Conservation (phyloP, 30 jellyfish, hydroid and myxozoan species). For the Aurelia aurita complex sp. Pacific region DNA sequence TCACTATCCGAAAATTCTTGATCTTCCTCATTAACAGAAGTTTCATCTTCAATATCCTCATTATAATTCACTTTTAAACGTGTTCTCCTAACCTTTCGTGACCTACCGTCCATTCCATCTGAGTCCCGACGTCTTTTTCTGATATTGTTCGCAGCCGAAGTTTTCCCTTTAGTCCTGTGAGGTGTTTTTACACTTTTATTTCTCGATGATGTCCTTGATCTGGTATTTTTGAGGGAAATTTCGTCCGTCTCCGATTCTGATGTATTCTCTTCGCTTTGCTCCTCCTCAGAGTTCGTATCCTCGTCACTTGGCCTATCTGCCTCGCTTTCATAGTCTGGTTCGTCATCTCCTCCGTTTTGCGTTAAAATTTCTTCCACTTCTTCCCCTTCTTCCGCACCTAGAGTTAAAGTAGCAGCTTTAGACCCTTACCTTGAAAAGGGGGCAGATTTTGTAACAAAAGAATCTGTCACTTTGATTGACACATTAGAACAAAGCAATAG, state of each 20-base stretch:
- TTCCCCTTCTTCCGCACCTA: constrained; percentile 42
- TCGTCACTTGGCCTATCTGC: constrained; percentile 23
- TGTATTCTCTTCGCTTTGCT: constrained; percentile 23
- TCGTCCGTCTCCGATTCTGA: constrained; percentile 32
- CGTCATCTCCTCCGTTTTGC: constrained; percentile 1
- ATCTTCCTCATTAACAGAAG: constrained; percentile 1
- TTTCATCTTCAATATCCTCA: constrained; percentile 62
- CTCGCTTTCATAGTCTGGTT: constrained; percentile 20
- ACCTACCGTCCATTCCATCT: constrained; percentile 16
- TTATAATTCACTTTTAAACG: constrained; percentile 56
- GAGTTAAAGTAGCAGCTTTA: neutral
- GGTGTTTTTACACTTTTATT: too few species aligned
- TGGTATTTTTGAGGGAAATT: too few species aligned
- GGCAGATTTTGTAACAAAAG: too few species aligned
- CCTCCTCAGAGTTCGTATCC: constrained; percentile 1
- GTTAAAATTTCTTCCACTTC: constrained; percentile 10
- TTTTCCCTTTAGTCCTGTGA: constrained; percentile 2
- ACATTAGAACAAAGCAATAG: too few species aligned
- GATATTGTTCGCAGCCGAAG: constrained; percentile 3
- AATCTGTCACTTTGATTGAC: too few species aligned
- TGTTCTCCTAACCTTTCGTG: constrained; percentile 60
- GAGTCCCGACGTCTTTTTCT: constrained; percentile 38
- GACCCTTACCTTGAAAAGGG: too few species aligned
- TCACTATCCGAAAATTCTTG: constrained; percentile 22
- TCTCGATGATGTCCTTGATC: too few species aligned